Evolutionary conservation across 2,797 vertebrate genomes (phyloP), one percentile per base, ranked within the genome.

Genomic region (Poecilia picta): DNA sequence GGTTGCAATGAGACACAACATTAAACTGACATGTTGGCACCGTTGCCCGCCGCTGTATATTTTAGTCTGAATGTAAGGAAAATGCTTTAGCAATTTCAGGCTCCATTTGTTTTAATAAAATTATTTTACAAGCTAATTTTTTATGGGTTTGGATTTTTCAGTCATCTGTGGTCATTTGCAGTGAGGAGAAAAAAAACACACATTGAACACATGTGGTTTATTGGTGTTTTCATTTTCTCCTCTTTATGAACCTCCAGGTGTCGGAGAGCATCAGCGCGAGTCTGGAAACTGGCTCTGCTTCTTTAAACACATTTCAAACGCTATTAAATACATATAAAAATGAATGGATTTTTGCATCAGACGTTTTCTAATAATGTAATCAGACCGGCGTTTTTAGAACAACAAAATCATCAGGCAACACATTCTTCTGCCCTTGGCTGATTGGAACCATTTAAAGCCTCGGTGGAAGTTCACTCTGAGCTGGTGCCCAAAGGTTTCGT

Each of bases 201-300:
- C 20, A 4, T 2, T 57, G 79, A 87, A 86, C 78, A 78, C 84
- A 79, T 87, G 68, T 74, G 83, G 36, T 78, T 1, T 73, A 18
- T 53, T 45, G 36, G 8, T 4, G 10, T 23, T 51, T 5, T n/a
- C 57, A 57, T 59, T 55, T 20, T 55, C 64, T 28, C 78, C 28
- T 15, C 72, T 80, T 87, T 53, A 71, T 51, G 16, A 81, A 81
- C 80, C 53, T 23, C 41, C 68, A 81, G 72, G 70, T 74, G 83
- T 68, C 46, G 82, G 31, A 13, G 18, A 33, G 18, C 28, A n/a
- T 20, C 8, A 16, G 23, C 51, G 51, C 47, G 49, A 51, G 62
- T 55, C 57, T 78, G 73, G 77, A 79, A 49, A 28, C 23, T 31
- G 70, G 55, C 3, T 0, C 55, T 74, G 43, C 0, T 74, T 5